These are phyloP conservation scores for Macrophya alboannulata DNA, from an alignment of 2,888 invertebrate genomes.

Conservation along the genomic window DNA sequence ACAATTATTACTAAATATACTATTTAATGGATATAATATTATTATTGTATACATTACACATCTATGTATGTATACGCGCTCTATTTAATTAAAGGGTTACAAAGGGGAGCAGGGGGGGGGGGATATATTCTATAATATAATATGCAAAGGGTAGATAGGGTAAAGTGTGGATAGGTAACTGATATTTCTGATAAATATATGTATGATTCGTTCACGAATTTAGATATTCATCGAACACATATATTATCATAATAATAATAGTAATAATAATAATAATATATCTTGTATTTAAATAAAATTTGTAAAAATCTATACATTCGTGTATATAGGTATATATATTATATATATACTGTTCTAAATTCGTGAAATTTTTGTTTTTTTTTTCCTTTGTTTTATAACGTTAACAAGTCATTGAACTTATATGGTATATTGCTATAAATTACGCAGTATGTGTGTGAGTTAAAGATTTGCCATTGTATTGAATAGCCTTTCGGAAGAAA, in stretches of 20 bases:
- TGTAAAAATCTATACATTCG: slow-evolving; percentile 46
- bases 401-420: not conserved
- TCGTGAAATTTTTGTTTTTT: slow-evolving; percentile 21
- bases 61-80: slow-evolving; percentile 4
- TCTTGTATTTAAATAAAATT: slow-evolving; percentile 14
- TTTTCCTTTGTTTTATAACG: not conserved
- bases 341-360: slow-evolving; percentile 37
- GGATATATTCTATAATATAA: not conserved
- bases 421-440: not conserved
- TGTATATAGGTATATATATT: not conserved
- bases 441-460: slow-evolving; percentile 12
- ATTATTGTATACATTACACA: not conserved
- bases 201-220: slow-evolving; percentile 43
- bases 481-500: slow-evolving; percentile 3
- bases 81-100: slow-evolving; percentile 16
- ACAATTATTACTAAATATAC: slow-evolving; percentile 41
- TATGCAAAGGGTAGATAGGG: not conserved
- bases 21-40: not conserved
- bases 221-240: slow-evolving; percentile 25
- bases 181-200: slow-evolving; percentile 19
- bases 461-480: not conserved
- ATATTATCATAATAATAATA: not conserved
- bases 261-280: not conserved
- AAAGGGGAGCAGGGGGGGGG: too few species aligned
- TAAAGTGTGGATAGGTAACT: slow-evolving; percentile 13